Evolutionary conservation across 1,140 invertebrate genomes (phyloP).

Genomic region (Matsumurasca onukii): DNA sequence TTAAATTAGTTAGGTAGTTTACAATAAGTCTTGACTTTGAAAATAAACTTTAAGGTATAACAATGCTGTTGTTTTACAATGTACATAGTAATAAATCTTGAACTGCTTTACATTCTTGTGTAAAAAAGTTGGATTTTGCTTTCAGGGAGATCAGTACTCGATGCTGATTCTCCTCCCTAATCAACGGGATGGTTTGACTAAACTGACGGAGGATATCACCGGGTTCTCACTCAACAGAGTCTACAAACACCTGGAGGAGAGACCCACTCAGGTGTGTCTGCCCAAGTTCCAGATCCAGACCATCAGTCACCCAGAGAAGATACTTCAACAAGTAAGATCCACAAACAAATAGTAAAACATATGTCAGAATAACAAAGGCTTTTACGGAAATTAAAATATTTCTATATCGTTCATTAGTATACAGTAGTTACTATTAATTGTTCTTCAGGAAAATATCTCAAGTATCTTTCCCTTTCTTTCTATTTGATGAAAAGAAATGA

Average conservation of each 20-base stretch:
- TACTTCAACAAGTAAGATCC: conserved; percentile 51
- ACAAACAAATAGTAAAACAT: neutral
- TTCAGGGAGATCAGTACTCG: conserved; percentile 55
- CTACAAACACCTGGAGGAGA: conserved; percentile 46
- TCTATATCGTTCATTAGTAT: too few relatives aligned
- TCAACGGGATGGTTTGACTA: conserved; percentile 52
- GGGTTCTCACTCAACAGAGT: conserved; percentile 49
- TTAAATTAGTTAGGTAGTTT: too few relatives aligned
- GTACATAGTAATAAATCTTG: too few relatives aligned
- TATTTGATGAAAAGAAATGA: too few relatives aligned
- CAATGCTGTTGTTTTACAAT: too few relatives aligned
- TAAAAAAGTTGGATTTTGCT: conserved; percentile 20
- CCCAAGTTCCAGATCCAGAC: conserved; percentile 52
- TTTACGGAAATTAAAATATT: too few relatives aligned
- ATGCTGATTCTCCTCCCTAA: conserved; percentile 56
- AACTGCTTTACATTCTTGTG: neutral
- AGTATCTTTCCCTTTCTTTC: too few relatives aligned
- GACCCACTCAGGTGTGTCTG: conserved; percentile 48
- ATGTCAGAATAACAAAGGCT: conserved; percentile 8
- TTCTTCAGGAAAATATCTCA: too few relatives aligned
- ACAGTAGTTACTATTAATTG: too few relatives aligned
- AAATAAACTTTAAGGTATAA: too few relatives aligned
- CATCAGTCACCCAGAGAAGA: conserved; percentile 52
- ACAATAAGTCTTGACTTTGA: too few relatives aligned
- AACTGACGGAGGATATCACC: conserved; percentile 50